phyloP scores from a whole-genome alignment of 2,113 vertebrate species.

The Furnarius figulus region DNA sequence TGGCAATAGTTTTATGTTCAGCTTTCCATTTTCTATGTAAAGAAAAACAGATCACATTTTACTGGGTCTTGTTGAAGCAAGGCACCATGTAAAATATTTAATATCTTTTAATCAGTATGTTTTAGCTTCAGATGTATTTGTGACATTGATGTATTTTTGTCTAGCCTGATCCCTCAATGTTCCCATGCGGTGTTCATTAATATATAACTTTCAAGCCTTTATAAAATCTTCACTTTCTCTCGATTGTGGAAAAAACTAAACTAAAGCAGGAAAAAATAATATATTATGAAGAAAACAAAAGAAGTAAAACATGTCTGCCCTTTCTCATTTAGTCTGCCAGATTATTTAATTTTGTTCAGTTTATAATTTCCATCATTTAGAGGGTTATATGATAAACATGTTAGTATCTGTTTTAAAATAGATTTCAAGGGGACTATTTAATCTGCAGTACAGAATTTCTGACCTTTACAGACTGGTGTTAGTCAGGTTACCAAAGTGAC shows the following conservation, averaged over 20 bases:
- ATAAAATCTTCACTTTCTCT: neutral
- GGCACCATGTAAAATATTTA: neutral
- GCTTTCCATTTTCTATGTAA: neutral
- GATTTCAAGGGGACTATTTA: neutral
- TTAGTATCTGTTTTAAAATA: neutral
- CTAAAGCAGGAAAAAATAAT: neutral
- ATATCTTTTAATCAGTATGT: neutral
- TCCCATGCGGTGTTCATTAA: neutral
- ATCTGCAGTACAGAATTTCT: neutral
- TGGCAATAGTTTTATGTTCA: neutral
- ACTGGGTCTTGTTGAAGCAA: neutral
- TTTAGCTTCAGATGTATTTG: neutral
- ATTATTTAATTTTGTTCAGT: neutral
- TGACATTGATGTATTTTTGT: neutral
- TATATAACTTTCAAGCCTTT: neutral
- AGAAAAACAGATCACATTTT: neutral
- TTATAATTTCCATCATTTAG: neutral
- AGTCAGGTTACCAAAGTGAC: neutral
- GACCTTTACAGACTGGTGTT: neutral
- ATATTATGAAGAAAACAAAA: neutral
- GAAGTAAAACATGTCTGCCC: neutral
- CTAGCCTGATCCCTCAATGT: neutral
- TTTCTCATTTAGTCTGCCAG: neutral
- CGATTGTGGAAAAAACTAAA: no score
- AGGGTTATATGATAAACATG: neutral